phyloP scores from a whole-genome alignment of 2,797 vertebrate species.

The Crypturellus tataupa region DNA sequence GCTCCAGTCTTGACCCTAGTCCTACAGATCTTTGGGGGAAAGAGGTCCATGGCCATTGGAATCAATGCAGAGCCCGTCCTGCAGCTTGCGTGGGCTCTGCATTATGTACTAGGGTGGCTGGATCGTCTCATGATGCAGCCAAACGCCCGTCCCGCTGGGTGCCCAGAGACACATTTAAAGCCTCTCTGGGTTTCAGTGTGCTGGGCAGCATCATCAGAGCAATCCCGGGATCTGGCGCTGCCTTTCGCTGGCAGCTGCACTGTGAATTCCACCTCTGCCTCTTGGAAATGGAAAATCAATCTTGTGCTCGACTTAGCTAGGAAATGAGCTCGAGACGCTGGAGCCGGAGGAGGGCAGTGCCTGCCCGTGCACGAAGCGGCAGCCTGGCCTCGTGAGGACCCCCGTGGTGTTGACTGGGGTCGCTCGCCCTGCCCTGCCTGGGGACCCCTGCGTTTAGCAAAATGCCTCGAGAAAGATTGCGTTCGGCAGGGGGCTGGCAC shows the following conservation, averaged over 20 bases:
- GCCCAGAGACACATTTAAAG: background rate
- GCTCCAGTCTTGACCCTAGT: background rate
- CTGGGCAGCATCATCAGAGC: background rate
- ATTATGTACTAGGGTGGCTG: background rate
- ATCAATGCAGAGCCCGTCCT: background rate
- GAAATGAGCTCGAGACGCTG: background rate
- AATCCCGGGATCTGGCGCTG: background rate
- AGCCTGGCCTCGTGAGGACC: background rate
- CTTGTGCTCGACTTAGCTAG: background rate
- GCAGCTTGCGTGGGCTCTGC: background rate
- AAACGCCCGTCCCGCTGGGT: background rate
- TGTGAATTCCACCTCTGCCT: background rate
- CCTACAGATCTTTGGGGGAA: background rate
- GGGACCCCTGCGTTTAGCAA: background rate
- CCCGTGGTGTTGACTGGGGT: background rate
- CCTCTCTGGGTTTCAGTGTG: background rate
- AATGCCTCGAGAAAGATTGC: background rate
- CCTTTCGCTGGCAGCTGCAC: background rate
- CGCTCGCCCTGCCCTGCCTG: background rate
- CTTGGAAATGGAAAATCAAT: background rate
- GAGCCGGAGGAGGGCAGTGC: background rate
- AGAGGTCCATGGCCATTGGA: background rate
- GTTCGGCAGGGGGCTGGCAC: background rate
- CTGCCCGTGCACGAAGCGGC: accelerated
- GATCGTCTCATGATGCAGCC: background rate